Percentiles rank a stretch among this genome's conserved stretches.
Conservation (phyloP, 37 sponge, comb jelly and placozoan species). For the Mnemiopsis leidyi region DNA sequence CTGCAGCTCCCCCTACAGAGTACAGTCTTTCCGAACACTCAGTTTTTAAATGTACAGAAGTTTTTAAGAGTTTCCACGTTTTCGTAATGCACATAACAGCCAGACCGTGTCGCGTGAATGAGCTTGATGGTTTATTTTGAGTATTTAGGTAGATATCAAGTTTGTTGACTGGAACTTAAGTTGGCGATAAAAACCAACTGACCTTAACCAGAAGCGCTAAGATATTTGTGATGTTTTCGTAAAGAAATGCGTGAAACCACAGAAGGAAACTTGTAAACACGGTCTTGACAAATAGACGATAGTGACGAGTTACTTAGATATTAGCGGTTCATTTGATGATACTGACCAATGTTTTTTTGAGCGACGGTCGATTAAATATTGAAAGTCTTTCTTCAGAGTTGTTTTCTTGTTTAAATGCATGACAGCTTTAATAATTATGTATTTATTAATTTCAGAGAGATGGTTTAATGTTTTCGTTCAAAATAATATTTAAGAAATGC, state of each 20-base stretch:
- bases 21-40: not conserved
- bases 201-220: too few relatives aligned
- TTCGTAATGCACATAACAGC: not conserved
- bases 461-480: constrained; percentile 32
- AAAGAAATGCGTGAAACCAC: too few relatives aligned
- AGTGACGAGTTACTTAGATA: too few relatives aligned
- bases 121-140: not conserved
- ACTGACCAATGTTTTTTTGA: too few relatives aligned
- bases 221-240: too few relatives aligned
- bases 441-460: constrained; percentile 61
- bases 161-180: too few relatives aligned
- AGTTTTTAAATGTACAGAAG: constrained; percentile 57
- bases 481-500: constrained; percentile 57
- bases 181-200: too few relatives aligned
- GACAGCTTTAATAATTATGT: not conserved
- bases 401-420: not conserved
- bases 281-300: too few relatives aligned
- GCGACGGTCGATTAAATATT: not conserved
- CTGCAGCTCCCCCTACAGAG: not conserved
- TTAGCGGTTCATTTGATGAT: too few relatives aligned
- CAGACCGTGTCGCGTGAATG: not conserved
- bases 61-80: constrained; percentile 17
- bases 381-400: not conserved
- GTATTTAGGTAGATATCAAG: not conserved
- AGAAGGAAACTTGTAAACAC: too few relatives aligned